Conservation (phyloP, 2,797 vertebrate species). For the Pipistrellus pygmaeus region DNA sequence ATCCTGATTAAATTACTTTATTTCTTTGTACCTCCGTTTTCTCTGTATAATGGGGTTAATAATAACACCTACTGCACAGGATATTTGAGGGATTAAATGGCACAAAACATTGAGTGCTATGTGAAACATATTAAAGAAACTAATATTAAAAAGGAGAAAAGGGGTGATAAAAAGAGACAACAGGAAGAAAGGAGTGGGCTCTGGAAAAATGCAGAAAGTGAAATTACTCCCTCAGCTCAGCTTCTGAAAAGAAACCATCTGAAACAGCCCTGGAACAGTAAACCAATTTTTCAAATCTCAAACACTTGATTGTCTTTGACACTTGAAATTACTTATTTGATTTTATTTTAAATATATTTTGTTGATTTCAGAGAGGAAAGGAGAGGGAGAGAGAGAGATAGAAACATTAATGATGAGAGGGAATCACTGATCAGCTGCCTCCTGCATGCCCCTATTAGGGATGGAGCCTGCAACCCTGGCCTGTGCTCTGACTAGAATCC, state of each 20-base stretch:
- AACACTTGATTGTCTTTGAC: not conserved
- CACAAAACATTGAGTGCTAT: not conserved
- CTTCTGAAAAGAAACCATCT: not conserved
- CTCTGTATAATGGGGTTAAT: slow-evolving; percentile 23
- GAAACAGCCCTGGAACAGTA: not conserved
- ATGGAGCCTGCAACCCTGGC: too few species aligned
- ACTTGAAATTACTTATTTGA: not conserved
- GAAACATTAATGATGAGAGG: too few species aligned
- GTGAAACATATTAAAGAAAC: not conserved
- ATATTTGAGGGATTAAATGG: not conserved
- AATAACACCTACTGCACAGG: not conserved
- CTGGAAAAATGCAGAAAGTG: not conserved
- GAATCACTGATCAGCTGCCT: too few species aligned
- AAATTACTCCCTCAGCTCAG: not conserved
- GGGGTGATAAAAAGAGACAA: not conserved
- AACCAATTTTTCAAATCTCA: not conserved
- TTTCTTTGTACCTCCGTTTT: slow-evolving; percentile 39
- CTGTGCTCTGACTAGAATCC: too few species aligned
- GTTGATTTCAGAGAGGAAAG: too few species aligned
- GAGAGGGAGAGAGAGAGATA: too few species aligned
- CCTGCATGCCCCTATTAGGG: too few species aligned
- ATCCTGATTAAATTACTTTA: not conserved
- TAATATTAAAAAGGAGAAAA: not conserved
- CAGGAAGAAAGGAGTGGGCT: not conserved
- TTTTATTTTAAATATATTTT: too few species aligned